Conservation (phyloP, 2,888 invertebrate species). For the Brachypalpus laphriformis region DNA sequence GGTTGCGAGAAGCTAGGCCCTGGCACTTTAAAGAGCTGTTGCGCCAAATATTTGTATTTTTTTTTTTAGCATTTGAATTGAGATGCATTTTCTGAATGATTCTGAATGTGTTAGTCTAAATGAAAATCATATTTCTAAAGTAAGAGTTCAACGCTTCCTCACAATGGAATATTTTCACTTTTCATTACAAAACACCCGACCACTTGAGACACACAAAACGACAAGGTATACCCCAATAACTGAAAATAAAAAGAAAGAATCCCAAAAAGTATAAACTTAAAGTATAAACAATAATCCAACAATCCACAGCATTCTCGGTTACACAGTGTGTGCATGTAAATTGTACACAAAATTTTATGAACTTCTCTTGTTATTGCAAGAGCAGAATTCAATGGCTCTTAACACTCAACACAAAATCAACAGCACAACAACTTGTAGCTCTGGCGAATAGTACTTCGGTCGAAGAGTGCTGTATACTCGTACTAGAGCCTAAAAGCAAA, state of each 20-base stretch:
- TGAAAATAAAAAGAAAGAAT: not conserved
- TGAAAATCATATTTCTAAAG: not conserved
- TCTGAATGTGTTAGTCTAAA: too few relatives aligned
- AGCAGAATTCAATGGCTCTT: constrained; percentile 56
- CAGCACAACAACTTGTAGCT: constrained; percentile 64
- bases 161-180: constrained; percentile 25
- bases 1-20: too few relatives aligned
- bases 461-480: constrained; percentile 23
- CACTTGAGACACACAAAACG: constrained; percentile 10
- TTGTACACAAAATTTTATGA: constrained; percentile 50
- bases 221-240: constrained; percentile 1
- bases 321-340: not conserved
- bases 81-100: too few relatives aligned
- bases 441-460: constrained; percentile 40
- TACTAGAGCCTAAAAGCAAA: constrained; percentile 32
- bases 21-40: too few relatives aligned
- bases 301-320: constrained; percentile 23
- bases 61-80: too few relatives aligned
- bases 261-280: not conserved
- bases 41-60: too few relatives aligned
- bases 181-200: constrained; percentile 23
- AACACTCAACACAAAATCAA: constrained; percentile 61
- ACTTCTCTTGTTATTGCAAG: constrained; percentile 62
- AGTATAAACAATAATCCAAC: constrained; percentile 38
- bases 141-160: constrained; percentile 21